A percentile compares a stretch with the other conserved stretches of the same genome.
Conservation (phyloP, 2,888 invertebrate species). For the Cephus rjabovi region DNA sequence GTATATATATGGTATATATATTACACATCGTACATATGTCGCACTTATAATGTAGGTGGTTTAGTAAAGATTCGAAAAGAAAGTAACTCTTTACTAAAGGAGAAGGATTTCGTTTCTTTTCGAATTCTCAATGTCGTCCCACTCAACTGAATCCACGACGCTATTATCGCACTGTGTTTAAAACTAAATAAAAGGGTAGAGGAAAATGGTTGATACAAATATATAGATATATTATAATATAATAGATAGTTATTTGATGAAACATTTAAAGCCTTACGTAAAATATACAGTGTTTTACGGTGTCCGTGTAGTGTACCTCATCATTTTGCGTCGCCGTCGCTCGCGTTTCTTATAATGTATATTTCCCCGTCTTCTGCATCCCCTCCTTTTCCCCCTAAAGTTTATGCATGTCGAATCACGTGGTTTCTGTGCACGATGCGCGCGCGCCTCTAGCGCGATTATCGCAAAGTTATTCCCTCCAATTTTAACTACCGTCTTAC, state of each 20-base stretch:
- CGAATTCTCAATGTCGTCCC: background rate
- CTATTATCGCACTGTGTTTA: background rate
- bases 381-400: background rate
- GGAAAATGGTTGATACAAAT: slow-evolving; percentile 59
- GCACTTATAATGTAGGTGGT: background rate
- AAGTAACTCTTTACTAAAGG: background rate
- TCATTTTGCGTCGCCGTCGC: background rate
- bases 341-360: background rate
- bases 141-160: background rate
- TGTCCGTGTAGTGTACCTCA: slow-evolving; percentile 23
- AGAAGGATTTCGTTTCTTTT: background rate
- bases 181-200: slow-evolving; percentile 15
- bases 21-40: background rate
- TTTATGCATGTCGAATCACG: background rate
- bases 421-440: background rate
- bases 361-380: background rate
- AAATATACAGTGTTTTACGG: slow-evolving; percentile 54
- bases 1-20: background rate
- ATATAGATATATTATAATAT: slow-evolving; percentile 62
- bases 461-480: background rate
- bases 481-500: background rate
- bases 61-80: background rate
- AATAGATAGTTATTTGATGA: slow-evolving; percentile 62
- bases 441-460: background rate
- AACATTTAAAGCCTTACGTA: slow-evolving; percentile 65